phyloP scores from a whole-genome alignment of 2,113 vertebrate genomes.

The Ciconia stormi region DNA sequence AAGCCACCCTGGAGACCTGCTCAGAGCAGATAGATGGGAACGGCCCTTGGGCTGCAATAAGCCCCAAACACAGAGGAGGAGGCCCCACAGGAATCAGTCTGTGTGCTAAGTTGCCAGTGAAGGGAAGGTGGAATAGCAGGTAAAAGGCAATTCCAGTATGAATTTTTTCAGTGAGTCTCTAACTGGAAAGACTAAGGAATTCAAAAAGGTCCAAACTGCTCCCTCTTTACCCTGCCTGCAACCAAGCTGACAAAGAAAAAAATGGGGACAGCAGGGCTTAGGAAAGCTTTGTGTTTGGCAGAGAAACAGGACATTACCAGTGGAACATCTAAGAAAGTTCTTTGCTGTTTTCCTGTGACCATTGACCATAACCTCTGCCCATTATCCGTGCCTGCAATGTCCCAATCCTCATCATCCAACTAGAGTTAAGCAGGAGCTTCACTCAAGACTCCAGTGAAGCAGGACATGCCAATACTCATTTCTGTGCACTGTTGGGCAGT shows the following conservation, averaged over 20 bases:
- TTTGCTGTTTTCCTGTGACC: not conserved
- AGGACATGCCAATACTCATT: not conserved
- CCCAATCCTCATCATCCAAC: not conserved
- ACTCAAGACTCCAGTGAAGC: not conserved
- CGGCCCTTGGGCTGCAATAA: not conserved
- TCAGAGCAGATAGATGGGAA: not conserved
- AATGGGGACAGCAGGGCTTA: not conserved
- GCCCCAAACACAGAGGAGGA: not conserved
- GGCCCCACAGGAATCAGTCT: not conserved
- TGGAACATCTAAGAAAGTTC: not conserved
- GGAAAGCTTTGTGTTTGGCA: not conserved
- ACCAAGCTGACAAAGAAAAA: not conserved
- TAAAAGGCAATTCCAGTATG: not conserved
- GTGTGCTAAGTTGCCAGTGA: not conserved
- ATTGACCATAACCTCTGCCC: not conserved
- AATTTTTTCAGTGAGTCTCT: not conserved
- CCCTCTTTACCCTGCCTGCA: not conserved
- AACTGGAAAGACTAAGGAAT: not conserved
- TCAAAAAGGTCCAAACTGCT: not conserved
- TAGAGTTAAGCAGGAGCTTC: not conserved
- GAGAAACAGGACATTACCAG: not conserved
- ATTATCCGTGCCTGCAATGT: rapidly evolving
- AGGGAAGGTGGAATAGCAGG: not conserved
- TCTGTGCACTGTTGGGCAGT: not conserved
- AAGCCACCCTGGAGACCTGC: not conserved